Base-by-base conservation (phyloP, 2,113 vertebrate genomes). In the Porphyrio hochstetteri region DNA sequence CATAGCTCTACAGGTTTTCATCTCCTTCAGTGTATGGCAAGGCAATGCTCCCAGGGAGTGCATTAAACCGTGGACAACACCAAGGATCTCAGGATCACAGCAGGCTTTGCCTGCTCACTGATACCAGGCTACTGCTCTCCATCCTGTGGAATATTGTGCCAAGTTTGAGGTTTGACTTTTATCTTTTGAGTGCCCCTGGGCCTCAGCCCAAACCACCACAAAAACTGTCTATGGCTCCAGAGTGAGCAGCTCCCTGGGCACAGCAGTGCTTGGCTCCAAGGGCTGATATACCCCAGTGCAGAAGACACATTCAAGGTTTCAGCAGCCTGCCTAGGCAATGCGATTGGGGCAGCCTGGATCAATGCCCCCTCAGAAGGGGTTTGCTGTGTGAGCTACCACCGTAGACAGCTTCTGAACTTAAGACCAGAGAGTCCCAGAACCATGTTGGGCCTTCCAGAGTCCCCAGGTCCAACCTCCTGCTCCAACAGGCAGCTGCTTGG, bases 361-460 rank as follows among this genome's bases (percentile, higher is more conserved):
- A 20, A 0, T 0, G 6, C n/a, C 29, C 59, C 84, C 25, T 84
- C 36, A 42, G 18, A 19, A 6, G 1, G 36, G 6, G 3, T 10
- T 18, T 78, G 61, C 69, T 59, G 56, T 2, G 2, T 46, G 24
- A 64, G 42, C 36, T 29, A 71, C 52, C 38, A 3, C 6, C 44
- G 15, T 3, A 64, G 61, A 23, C 57, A 92, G 3, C 16, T 60
- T 27, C 63, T 83, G 38, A 46, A 16, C 68, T 33, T 36, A 11
- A 64, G 35, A 17, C 10, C 75, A n/a, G 61, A 57, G 29, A 7
- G n/a, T 38, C 27, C 6, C 1, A 6, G 20, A 59, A 71, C 63
- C 19, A 14, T 0, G 0, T 1, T 16, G 13, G 20, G 40, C 50
- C 28, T 36, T 44, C 5, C 21, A 50, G 16, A 83, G 3, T 42